Base-by-base conservation (phyloP, 2,113 vertebrate species). In the Parus major region DNA sequence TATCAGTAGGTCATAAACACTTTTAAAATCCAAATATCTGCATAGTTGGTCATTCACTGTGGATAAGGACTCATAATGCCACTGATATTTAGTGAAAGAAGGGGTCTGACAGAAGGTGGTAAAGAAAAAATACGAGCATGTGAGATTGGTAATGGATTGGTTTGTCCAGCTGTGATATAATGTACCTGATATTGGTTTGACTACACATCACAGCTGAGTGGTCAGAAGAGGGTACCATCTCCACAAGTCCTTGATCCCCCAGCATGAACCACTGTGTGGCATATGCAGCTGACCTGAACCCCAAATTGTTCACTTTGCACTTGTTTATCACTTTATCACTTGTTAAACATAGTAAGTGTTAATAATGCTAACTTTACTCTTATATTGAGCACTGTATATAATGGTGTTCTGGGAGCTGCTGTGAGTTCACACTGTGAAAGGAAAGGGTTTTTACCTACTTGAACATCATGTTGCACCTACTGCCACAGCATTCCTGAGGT, bases 81-180 rank as follows among this genome's bases (percentile, higher is more conserved):
- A 6, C 49, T 81, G 55, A 49, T 56, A 29, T 3, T 70, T 20
- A 24, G 15, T 75, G 70, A 28, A 77, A 56, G 63, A 60, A 59
- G 25, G 29, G 2, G 2, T 44, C 18, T 69, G 57, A 49, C 20
- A 76, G 28, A 55, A 46, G 36, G 29, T 66, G 15, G 18, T 65
- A 13, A 60, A 88, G 27, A 68, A 31, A 10, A 90, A 33, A 50
- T 61, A 7, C 4, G 22, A 49, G 28, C 22, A 14, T 3, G 1
- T 49, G 28, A 41, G 25, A 33, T 33, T 20, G 31, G 3, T 57
- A 49, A 19, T 65, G 44, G 16, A 5, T 64, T 0, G 2, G 11
- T 49, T 55, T 92, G 33, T 19, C 53, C 66, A 65, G 12, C n/a
- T 57, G 41, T 6, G 10, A 0, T 1, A 0, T 42, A 33, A 47